These are phyloP conservation scores for Sipha maydis DNA, from an alignment of 2,888 invertebrate genomes.

Conservation along the genomic window DNA sequence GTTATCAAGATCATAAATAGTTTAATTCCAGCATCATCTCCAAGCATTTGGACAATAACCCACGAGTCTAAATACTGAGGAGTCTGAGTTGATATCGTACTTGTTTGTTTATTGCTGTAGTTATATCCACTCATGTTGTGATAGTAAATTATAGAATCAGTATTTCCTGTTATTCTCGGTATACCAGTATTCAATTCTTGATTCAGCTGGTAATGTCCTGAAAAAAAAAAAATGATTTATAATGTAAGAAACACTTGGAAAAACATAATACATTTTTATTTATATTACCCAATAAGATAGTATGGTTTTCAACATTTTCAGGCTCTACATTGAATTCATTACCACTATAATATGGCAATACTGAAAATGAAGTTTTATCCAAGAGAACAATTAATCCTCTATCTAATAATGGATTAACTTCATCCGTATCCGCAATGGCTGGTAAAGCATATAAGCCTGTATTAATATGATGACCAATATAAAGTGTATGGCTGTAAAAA, in stretches of 20 bases:
- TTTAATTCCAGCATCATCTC: conserved; percentile 64
- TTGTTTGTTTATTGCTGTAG: conserved; percentile 57
- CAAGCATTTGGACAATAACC: conserved; percentile 40
- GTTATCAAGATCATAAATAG: conserved; percentile 64
- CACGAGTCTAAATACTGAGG: conserved; percentile 44
- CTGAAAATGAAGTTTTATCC: conserved; percentile 59
- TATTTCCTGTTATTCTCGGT: conserved; percentile 56
- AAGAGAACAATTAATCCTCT: conserved; percentile 59
- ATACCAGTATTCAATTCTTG: conserved; percentile 52
- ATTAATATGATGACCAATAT: conserved; percentile 84
- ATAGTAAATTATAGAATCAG: conserved; percentile 58
- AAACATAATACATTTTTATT: conserved; percentile 39
- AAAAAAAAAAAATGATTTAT: conserved; percentile 44
- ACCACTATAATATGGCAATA: conserved; percentile 57
- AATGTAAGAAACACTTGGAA: conserved; percentile 51
- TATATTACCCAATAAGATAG: conserved; percentile 58
- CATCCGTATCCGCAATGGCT: conserved; percentile 84
- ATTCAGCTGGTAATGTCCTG: conserved; percentile 60
- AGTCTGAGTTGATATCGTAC: conserved; percentile 53
- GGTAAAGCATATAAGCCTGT: conserved; percentile 92
- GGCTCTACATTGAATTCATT: conserved; percentile 55
- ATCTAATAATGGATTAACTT: conserved; percentile 59
- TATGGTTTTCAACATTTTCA: conserved; percentile 56
- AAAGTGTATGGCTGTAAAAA: conserved; percentile 81
- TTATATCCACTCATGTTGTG: conserved; percentile 60